Base-by-base conservation (phyloP, 1,140 invertebrate genomes). In the Ditylenchus dipsaci region DNA sequence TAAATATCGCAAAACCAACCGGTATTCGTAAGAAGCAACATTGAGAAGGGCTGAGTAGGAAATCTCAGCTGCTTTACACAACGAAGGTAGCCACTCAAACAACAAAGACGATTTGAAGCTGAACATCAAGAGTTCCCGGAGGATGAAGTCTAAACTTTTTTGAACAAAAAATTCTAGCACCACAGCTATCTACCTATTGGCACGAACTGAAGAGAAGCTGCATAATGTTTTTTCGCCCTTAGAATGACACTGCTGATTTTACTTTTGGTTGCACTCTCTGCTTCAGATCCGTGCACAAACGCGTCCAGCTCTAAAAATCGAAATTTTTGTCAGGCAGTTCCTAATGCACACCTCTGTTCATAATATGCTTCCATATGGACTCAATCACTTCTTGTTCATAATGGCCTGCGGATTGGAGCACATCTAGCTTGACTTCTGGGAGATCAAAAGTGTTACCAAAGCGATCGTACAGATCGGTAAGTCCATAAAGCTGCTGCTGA, bases 361-460 rank as follows among this genome's bases (percentile, higher is more conserved):
- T 83, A 33, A 88, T 87, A 65, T 83, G 84, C 53, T 84, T 81
- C 86, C 86, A 88, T 5, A 88, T 78, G 66, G 83, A 82, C 75
- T 87, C 85, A 60, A 88, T 84, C 7, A 87, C 71, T 38, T 83
- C 80, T 47, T 81, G 78, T 71, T 88, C 87, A 74, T 84, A 84
- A 66, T 86, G 81, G 43, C 84, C 84, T 60, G 86, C 86, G 80
- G 85, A 86, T 68, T 86, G 83, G 9, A 88, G 79, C 59, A 88
- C 87, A 42, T 86, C 86, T 33, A 88, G 77, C 71, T 53, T 53
- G 3, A 53, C 23, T 26, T 53, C 49, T 8, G 49, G 80, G 26
- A 88, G 76, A 63, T 85, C 82, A 80, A 86, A 87, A 49, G 78
- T 79, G 64, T 86, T 84, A 38, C 86, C 87, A 83, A 83, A 87